Base-by-base conservation (phyloP, 2,113 vertebrate genomes). In the Noturus placidus region DNA sequence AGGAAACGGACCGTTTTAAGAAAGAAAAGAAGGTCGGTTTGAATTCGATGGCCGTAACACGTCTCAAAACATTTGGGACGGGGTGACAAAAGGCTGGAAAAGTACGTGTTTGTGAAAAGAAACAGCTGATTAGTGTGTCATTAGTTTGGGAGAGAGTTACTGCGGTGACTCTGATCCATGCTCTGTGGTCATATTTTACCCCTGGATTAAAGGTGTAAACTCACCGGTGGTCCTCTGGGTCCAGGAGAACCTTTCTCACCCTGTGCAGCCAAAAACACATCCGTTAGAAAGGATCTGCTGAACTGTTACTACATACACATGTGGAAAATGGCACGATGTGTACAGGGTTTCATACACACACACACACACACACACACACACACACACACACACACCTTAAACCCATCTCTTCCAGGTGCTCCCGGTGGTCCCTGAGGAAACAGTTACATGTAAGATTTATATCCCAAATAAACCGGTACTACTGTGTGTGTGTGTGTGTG, bases 221-320 rank as follows among this genome's bases (percentile, higher is more conserved):
- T 94, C 89, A 96, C 95, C 38, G 95, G 93, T 50, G 91, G 92
- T 30, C 96, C 96, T 89, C 90, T 91, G 69, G 93, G 91, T 86
- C 96, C 96, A 59, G 95, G 91, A 74, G 91, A 87, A 84, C 96
- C 96, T 89, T 93, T 90, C 13, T 95, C 94, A 4, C 96, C 96
- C 95, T 96, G 91, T 0, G 59, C 38, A 84, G 30, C 50, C 7
- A 89, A 84, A 72, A 63, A 86, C 22, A 85, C 1, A 67, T 52
- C 30, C 4, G 17, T 61, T 59, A 70, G n/a, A 19, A 72, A 57
- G 61, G 38, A 35, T 38, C n/a, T 80, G 1, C 4, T 56, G 20
- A 33, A 54, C 20, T 30, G 6, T 30, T 77, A 77, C 38, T 52
- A 86, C n/a, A 89, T 50, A 19, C 15, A 78, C 67, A 35, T 35